phyloP scores from a whole-genome alignment of 2,797 vertebrate species.

The Gambusia yucatana region DNA sequence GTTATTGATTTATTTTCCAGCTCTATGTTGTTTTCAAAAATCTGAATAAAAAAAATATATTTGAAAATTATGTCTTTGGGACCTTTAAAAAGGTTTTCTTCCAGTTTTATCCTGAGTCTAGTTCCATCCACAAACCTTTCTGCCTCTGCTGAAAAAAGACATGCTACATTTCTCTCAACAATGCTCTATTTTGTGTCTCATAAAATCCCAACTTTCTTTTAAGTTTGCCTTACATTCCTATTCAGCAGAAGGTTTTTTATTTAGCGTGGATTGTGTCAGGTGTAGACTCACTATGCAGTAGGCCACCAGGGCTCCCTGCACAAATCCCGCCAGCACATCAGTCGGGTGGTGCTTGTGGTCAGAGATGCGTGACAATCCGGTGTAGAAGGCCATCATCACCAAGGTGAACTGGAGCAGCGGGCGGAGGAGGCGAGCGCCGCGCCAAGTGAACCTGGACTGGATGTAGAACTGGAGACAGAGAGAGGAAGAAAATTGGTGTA shows the following conservation, averaged over 20 bases:
- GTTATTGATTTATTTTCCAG: too few species aligned
- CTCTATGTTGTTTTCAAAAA: too few species aligned
- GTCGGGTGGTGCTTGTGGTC: constrained; percentile 98
- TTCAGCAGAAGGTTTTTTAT: neutral
- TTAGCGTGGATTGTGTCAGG: constrained; percentile 1
- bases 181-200: neutral
- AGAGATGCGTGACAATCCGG: constrained; percentile 93
- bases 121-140: neutral
- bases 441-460: constrained; percentile 98
- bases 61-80: neutral
- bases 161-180: too few species aligned
- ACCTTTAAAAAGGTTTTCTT: neutral
- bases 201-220: neutral
- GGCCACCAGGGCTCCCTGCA: constrained; percentile 96
- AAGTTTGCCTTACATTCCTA: neutral
- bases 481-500: neutral
- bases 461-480: constrained; percentile 89
- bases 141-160: neutral
- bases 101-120: neutral
- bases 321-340: constrained; percentile 95
- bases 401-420: constrained; percentile 97
- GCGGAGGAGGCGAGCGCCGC: constrained; percentile 95
- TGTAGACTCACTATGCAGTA: constrained; percentile 94
- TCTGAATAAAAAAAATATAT: neutral
- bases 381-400: constrained; percentile 99